These are phyloP conservation scores for Diprion similis DNA, from an alignment of 1,140 invertebrate species.

Conservation along the genomic window DNA sequence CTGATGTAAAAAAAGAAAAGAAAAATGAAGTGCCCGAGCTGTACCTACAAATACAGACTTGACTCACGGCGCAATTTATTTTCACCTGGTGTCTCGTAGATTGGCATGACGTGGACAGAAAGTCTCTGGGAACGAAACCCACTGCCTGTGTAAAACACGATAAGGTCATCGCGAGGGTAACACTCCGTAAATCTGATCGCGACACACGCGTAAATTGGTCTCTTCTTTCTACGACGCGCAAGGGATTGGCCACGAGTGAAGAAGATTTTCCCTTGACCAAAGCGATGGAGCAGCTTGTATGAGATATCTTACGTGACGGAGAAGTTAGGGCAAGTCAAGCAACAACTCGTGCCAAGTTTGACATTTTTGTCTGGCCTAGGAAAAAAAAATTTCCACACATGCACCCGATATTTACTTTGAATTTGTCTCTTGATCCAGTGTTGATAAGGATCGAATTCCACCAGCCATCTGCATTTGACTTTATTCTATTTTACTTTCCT, in stretches of 20 bases:
- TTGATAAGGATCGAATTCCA: no score
- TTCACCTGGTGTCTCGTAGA: neutral
- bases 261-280: neutral
- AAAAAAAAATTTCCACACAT: neutral
- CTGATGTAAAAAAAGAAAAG: neutral
- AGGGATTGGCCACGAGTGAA: neutral
- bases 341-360: neutral
- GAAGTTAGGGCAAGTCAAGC: neutral
- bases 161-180: neutral
- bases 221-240: neutral
- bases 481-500: neutral
- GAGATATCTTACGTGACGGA: neutral
- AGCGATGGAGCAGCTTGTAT: neutral
- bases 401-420: no score
- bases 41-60: neutral
- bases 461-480: neutral
- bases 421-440: no score
- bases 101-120: neutral
- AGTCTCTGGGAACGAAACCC: neutral
- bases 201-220: neutral
- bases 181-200: neutral
- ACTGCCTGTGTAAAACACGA: neutral
- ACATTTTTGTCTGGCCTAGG: neutral
- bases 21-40: no score
- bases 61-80: neutral